Percentiles rank a stretch among this genome's conserved stretches.
These are phyloP conservation scores for Bombyx mandarina DNA, from an alignment of 1,140 invertebrate species.

Conservation along the genomic window DNA sequence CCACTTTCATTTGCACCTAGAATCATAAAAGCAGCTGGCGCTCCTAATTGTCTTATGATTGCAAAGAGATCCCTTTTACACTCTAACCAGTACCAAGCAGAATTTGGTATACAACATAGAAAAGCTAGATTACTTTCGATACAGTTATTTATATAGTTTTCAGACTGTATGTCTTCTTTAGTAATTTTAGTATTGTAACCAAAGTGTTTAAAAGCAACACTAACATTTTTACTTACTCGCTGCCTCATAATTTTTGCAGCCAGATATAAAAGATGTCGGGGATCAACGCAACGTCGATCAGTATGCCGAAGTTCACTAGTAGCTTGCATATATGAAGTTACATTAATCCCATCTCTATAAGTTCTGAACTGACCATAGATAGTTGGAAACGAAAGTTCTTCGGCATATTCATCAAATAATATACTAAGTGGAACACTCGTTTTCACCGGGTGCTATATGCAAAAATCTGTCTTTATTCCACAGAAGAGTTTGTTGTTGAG, in stretches of 20 bases:
- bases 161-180: conserved; percentile 15
- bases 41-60: conserved; percentile 48
- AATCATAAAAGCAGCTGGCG: conserved; percentile 44
- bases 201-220: conserved; percentile 19
- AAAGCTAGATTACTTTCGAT: conserved; percentile 23
- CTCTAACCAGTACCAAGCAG: conserved; percentile 31
- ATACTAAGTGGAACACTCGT: conserved; percentile 14
- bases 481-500: conserved; percentile 19
- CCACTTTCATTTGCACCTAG: conserved; percentile 47
- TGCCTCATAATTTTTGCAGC: conserved; percentile 23
- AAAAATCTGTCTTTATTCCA: conserved; percentile 15
- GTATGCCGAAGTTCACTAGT: conserved; percentile 7
- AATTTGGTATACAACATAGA: conserved; percentile 22
- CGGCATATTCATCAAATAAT: conserved; percentile 12
- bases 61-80: conserved; percentile 54
- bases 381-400: conserved; percentile 21
- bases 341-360: conserved; percentile 10
- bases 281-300: conserved; percentile 17
- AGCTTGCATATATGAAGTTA: conserved; percentile 6
- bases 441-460: conserved; percentile 11
- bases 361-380: conserved; percentile 21
- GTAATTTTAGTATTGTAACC: conserved; percentile 11
- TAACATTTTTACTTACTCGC: conserved; percentile 13
- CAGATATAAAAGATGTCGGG: conserved; percentile 20
- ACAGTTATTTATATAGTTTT: conserved; percentile 19